These are phyloP conservation scores for Lottia scabra DNA, from an alignment of 2,888 invertebrate genomes.

Conservation along the genomic window DNA sequence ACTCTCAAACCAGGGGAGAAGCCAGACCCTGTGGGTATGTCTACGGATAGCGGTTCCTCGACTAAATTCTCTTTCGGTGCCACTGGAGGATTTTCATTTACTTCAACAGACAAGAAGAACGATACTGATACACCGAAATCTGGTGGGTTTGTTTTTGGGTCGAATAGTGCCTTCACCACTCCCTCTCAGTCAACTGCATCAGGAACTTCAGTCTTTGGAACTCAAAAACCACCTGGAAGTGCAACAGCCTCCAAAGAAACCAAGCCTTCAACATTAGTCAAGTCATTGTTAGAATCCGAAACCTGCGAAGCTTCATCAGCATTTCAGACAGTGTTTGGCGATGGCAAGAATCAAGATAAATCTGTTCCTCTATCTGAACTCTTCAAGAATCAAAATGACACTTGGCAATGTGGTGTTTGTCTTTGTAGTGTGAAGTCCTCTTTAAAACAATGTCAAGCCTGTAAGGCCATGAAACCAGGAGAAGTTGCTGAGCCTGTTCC, in stretches of 20 bases:
- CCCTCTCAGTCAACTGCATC: no score
- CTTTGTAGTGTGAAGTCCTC: constrained; percentile 73
- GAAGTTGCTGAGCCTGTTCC: constrained; percentile 5
- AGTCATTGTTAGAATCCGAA: no score
- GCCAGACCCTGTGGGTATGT: constrained; percentile 26
- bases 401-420: constrained; percentile 79
- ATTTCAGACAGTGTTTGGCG: no score
- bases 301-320: no score
- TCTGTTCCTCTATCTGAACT: constrained; percentile 50
- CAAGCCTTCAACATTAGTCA: no score
- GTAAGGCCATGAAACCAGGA: constrained; percentile 29
- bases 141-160: constrained; percentile 27
- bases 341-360: not conserved
- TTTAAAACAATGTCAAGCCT: constrained; percentile 57
- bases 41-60: constrained; percentile 7
- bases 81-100: constrained; percentile 10
- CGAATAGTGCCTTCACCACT: not conserved
- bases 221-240: no score
- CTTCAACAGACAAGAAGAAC: not conserved
- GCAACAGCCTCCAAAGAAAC: no score
- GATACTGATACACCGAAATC: not conserved
- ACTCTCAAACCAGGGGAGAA: constrained; percentile 59
- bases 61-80: constrained; percentile 27
- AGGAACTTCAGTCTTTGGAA: no score
- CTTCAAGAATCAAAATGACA: constrained; percentile 73